A percentile compares a stretch with the other conserved stretches of the same genome.
These are phyloP conservation scores for Variabilichromis moorii DNA, from an alignment of 2,113 vertebrate genomes.

Conservation along the genomic window DNA sequence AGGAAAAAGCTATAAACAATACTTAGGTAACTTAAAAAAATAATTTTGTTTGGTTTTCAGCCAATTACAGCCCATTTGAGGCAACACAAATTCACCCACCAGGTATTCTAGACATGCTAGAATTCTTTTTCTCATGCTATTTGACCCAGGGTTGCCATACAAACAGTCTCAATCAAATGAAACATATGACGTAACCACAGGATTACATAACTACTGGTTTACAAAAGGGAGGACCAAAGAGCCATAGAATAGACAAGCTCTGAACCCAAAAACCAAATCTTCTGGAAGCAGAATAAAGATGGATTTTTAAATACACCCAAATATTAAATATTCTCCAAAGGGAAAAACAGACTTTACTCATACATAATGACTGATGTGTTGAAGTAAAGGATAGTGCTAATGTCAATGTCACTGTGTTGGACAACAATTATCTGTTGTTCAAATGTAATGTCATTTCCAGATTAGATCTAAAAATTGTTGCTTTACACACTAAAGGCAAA, in stretches of 20 bases:
- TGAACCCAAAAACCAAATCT: neutral
- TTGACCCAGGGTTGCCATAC: slow-evolving; percentile 16
- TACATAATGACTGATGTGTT: neutral
- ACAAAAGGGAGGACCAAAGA: slow-evolving; percentile 30
- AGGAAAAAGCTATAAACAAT: neutral
- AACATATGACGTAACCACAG: slow-evolving; percentile 21
- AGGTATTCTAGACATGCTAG: neutral
- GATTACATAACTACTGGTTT: slow-evolving; percentile 23
- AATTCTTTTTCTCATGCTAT: slow-evolving; percentile 27
- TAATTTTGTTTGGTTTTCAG: neutral
- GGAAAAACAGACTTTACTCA: neutral
- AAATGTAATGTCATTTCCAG: neutral
- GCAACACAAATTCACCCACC: neutral
- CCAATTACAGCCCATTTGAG: neutral
- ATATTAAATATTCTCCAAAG: neutral
- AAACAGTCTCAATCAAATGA: slow-evolving; percentile 5
- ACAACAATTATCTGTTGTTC: neutral
- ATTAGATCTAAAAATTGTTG: neutral
- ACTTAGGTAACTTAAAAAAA: neutral
- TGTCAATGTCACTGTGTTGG: neutral
- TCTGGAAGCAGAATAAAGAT: neutral
- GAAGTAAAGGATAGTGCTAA: neutral
- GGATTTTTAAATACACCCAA: neutral
- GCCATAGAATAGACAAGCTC: slow-evolving; percentile 54
- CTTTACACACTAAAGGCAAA: neutral